Evolutionary conservation across 2,888 invertebrate species (phyloP), one percentile per base, ranked within the genome.

Genomic region (Diloba caeruleocephala): DNA sequence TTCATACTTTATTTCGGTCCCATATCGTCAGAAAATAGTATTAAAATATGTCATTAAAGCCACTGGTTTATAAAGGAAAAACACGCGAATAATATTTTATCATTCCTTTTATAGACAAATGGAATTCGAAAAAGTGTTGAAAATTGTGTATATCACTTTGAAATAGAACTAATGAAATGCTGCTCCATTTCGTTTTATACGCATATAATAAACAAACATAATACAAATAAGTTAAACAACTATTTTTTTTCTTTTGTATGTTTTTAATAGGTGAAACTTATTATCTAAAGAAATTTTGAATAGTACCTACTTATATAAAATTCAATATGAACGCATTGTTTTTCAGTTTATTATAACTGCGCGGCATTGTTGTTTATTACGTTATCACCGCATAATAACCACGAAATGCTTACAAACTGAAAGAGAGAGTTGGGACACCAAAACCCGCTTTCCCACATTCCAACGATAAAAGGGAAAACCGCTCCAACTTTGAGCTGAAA

Each of bases 371-470:
- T 63, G 57, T 55, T 42, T 52, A 54, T 58, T 33, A 63, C 58
- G 62, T 67, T 71, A 59, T 70, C 73, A 63, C 57, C 65, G 76
- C 79, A 65, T 54, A 64, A 76, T 77, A 82, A 87, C 82, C 74
- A 81, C 67, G 69, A 78, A 80, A 74, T 81, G 73, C 80, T 90
- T 90, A 91, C 89, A 88, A 78, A 84, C 83, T 83, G 93, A 93
- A 92, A 92, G 92, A 88, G 92, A 93, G 92, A 93, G 92, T 92
- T 81, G 79, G 84, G 82, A 82, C 88, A 88, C 88, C 78, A 79
- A 92, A 89, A 89, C 90, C 89, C 84, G 88, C 83, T 92, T 91
- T 90, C 87, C 90, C 83, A 90, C 92, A 92, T 92, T 92, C 93
- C 93, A 63, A 59, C 68, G 82, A 86, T 92, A 92, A 93, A 92